Base-by-base conservation (phyloP, 1,140 invertebrate genomes). In the Galleria mellonella region DNA sequence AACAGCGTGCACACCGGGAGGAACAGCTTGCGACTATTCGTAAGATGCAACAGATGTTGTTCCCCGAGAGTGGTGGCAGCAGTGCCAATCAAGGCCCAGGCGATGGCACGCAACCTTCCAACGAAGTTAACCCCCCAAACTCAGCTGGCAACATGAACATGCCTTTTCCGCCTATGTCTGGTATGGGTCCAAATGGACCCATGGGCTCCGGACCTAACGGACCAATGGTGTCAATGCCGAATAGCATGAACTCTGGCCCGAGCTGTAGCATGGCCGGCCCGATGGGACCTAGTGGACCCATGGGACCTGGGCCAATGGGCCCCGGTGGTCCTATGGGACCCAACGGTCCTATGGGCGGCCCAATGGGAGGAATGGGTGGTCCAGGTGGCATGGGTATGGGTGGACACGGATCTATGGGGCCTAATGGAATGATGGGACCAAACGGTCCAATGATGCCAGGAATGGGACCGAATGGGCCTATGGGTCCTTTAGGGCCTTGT, bases 1-100 rank as follows among this genome's bases (percentile, higher is more conserved):
- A 98, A 82, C 97, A 99, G 81, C 90, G 96, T 40, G 95, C 97
- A 45, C 95, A 97, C 67, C 89, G 97, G 43, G 96, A 97, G 83
- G 95, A 96, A 73, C 94, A 97, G 61, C 87, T 98, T 14, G 96
- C 96, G 4, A 96, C 93, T 30, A 89, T 99, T 48, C 89, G 94
- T 40, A 97, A 97, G 88, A 96, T 99, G 91, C 94, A 97, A 59
- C 93, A 96, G 72, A 92, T 98, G 87, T 85, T 98, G 23, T 96
- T 97, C 86, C 94, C 94, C 0, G 94, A 96, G 69, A 91, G 91
- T 29, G 78, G 81, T 2, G 58, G 45, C 8, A 45, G 51, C 46
- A 68, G 64, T 43, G 54, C 69, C 6, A 72, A 70, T 52, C 88
- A 62, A 69, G 88, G 62, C 17, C 73, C 55, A 47, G 62, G 62